Evolutionary conservation across 2,113 vertebrate genomes (phyloP).

Genomic region (Conger conger): DNA sequence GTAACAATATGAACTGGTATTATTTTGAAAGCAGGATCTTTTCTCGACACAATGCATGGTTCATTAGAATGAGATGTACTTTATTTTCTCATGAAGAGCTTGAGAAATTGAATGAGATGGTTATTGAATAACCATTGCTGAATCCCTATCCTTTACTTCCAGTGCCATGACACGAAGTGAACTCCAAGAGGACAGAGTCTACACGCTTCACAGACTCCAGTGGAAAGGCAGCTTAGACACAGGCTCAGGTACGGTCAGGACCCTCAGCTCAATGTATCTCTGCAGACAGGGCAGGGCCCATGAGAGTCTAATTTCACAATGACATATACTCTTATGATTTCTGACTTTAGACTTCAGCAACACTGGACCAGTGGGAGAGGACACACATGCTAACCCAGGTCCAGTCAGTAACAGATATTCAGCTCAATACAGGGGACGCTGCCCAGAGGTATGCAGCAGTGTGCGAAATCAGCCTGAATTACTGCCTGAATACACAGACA

Average conservation of each 20-base stretch:
- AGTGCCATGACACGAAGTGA: neutral
- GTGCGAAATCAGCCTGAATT: neutral
- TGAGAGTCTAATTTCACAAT: neutral
- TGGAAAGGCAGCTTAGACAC: neutral
- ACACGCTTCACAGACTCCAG: neutral
- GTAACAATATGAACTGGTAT: neutral
- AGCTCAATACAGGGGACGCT: neutral
- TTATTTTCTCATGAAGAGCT: neutral
- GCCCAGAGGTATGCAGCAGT: neutral
- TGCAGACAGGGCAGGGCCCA: neutral
- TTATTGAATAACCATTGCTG: neutral
- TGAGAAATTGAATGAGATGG: neutral
- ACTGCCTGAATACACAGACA: neutral
- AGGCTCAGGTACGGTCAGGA: neutral
- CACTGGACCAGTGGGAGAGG: neutral
- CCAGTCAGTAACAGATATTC: neutral
- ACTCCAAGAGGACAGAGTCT: neutral
- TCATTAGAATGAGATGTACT: neutral
- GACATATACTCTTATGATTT: neutral
- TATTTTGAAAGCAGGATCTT: neutral
- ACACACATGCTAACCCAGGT: neutral
- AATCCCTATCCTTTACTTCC: neutral
- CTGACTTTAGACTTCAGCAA: neutral
- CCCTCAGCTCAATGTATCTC: neutral
- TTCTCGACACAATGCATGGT: neutral